These are phyloP conservation scores for Drosophila phalerata DNA, from an alignment of 2,888 invertebrate genomes.

Conservation along the genomic window DNA sequence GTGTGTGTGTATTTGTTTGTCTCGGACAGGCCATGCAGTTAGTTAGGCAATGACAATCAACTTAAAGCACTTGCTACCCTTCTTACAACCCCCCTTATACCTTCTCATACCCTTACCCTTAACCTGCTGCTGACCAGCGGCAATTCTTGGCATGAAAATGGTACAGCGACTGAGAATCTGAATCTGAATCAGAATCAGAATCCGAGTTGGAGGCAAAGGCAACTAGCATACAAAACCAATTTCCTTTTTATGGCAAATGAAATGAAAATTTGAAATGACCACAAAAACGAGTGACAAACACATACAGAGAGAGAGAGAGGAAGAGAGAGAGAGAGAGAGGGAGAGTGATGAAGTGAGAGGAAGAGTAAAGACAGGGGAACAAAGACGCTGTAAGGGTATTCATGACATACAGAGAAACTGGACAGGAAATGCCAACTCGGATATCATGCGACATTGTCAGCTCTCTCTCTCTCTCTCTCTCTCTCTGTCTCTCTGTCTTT, in stretches of 20 bases:
- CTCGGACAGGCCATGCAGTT: constrained; percentile 39
- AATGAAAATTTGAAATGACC: constrained; percentile 82
- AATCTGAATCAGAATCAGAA: neutral
- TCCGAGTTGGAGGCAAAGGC: constrained; percentile 43
- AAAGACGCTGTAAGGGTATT: constrained; percentile 14
- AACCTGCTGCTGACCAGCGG: constrained; percentile 1
- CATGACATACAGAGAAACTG: constrained; percentile 39
- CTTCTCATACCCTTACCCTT: neutral
- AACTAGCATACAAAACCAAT: constrained; percentile 77
- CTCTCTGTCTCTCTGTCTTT: neutral
- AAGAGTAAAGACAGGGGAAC: neutral
- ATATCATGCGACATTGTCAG: constrained; percentile 62
- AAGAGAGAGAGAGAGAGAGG: neutral
- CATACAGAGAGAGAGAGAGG: constrained; percentile 13
- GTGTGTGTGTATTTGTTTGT: constrained; percentile 11
- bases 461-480: constrained; percentile 1
- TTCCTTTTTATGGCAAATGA: constrained; percentile 82
- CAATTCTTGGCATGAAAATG: constrained; percentile 26
- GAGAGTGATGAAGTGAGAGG: no score
- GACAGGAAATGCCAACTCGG: constrained; percentile 58
- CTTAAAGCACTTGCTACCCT: constrained; percentile 25
- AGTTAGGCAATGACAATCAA: constrained; percentile 59
- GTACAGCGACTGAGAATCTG: neutral
- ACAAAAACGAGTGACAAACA: constrained; percentile 69
- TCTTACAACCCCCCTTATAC: neutral